phyloP scores from a whole-genome alignment of 2,113 vertebrate genomes.

The Oenanthe melanoleuca region DNA sequence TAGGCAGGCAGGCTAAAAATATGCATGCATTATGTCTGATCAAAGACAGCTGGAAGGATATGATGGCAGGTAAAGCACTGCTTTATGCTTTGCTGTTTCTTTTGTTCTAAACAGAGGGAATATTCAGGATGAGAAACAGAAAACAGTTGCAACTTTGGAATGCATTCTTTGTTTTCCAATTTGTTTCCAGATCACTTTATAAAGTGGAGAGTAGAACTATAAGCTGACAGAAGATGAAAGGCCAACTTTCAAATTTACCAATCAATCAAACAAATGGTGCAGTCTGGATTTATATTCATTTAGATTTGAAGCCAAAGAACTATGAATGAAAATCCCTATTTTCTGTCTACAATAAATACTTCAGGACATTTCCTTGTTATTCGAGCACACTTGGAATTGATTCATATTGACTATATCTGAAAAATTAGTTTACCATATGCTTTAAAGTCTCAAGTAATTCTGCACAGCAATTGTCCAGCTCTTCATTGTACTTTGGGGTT shows the following conservation, averaged over 20 bases:
- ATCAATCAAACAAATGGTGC: not conserved
- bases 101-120: not conserved
- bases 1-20: not conserved
- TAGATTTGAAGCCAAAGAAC: not conserved
- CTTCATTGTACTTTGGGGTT: slow-evolving; percentile 46
- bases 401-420: not conserved
- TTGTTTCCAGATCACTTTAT: not conserved
- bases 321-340: not conserved
- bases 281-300: not conserved
- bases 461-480: slow-evolving; percentile 80
- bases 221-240: not conserved
- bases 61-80: not conserved
- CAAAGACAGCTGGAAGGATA: not conserved
- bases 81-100: not conserved
- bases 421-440: slow-evolving; percentile 78
- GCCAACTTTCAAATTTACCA: not conserved
- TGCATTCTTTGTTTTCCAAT: not conserved
- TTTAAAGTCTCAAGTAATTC: slow-evolving; percentile 78
- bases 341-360: not conserved
- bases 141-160: not conserved
- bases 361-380: not conserved
- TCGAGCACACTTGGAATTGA: not conserved
- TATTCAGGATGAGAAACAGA: not conserved
- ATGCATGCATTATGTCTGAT: not conserved
- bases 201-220: not conserved